Conservation (phyloP, 2,797 vertebrate species). For the Manis javanica region DNA sequence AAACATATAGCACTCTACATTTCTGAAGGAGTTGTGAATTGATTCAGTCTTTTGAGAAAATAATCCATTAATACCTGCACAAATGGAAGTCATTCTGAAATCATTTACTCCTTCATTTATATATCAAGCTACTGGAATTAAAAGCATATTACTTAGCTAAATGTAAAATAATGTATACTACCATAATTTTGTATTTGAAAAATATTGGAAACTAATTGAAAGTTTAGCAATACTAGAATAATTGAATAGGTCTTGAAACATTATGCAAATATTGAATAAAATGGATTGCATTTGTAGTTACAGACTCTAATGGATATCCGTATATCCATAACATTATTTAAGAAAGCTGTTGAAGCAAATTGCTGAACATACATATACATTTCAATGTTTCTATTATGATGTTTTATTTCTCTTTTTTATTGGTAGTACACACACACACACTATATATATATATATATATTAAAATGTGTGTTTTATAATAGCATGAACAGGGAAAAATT, state of each 20-base stretch:
- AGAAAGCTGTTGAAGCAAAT: neutral
- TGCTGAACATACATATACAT: neutral
- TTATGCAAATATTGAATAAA: neutral
- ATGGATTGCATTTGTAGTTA: neutral
- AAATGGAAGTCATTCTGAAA: neutral
- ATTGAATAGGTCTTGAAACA: neutral
- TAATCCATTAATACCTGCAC: neutral
- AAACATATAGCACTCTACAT: neutral
- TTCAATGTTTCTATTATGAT: neutral
- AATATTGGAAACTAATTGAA: neutral
- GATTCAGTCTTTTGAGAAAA: neutral
- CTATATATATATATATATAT: too few relatives aligned
- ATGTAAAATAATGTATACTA: neutral
- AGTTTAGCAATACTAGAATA: neutral
- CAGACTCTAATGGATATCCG: neutral
- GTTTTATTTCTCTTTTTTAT: neutral
- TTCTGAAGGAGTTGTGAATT: neutral
- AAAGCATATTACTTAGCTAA: neutral
- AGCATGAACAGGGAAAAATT: neutral
- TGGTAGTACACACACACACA: neutral
- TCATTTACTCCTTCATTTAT: neutral
- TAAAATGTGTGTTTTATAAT: neutral
- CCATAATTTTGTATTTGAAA: neutral
- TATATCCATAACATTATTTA: neutral
- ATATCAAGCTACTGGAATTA: neutral